Conservation (phyloP, 1,140 invertebrate species). For the Pachypsylla venusta region DNA sequence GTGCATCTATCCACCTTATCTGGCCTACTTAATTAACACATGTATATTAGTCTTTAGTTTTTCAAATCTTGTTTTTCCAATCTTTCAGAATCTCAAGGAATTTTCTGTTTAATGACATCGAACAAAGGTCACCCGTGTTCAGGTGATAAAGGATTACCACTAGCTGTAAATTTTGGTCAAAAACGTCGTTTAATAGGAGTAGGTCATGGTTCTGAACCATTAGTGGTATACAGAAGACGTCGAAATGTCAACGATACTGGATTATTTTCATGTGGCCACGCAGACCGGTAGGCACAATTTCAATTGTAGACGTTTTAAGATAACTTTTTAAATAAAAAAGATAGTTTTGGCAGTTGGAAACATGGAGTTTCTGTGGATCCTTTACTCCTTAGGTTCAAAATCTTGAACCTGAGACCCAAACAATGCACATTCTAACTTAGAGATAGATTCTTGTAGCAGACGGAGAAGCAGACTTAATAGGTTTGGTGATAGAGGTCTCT, state of each 20-base stretch:
- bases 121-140: background rate
- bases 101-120: slow-evolving; percentile 1
- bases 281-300: no score
- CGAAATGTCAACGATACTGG: background rate
- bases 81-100: background rate
- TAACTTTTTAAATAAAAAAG: no score
- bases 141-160: slow-evolving; percentile 1
- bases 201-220: background rate
- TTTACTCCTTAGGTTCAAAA: no score
- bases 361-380: no score
- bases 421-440: background rate
- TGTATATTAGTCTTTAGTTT: no score
- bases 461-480: no score
- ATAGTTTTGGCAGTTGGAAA: background rate
- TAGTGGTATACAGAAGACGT: background rate
- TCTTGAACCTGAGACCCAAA: no score
- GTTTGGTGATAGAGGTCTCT: no score
- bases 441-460: no score
- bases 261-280: background rate
- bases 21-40: no score
- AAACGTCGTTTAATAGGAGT: background rate
- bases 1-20: no score
- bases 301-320: no score
- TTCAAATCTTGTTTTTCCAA: background rate
- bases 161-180: background rate